phyloP scores from a whole-genome alignment of 2,113 vertebrate species.

The Octodon degus region DNA sequence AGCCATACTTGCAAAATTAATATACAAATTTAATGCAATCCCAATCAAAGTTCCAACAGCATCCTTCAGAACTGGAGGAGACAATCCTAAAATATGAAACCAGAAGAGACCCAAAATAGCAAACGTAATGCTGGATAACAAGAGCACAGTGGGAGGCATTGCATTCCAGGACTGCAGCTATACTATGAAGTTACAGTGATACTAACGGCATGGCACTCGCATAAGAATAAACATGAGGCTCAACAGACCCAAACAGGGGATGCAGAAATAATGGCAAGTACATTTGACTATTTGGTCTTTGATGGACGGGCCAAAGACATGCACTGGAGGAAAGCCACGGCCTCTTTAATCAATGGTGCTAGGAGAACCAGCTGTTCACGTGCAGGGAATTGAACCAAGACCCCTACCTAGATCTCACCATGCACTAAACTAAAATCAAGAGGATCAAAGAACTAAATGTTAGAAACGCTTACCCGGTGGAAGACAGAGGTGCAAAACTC shows the following conservation, averaged over 20 bases:
- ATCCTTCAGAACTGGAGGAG: not conserved
- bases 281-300: not conserved
- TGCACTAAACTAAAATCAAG: not conserved
- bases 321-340: not conserved
- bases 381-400: not conserved
- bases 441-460: not conserved
- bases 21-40: not conserved
- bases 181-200: not conserved
- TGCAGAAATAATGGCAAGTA: not conserved
- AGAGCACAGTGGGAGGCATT: not conserved
- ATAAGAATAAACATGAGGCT: not conserved
- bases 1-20: not conserved
- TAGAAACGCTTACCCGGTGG: not conserved
- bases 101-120: not conserved
- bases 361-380: not conserved
- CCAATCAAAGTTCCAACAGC: not conserved
- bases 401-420: not conserved
- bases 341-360: not conserved
- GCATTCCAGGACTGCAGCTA: not conserved
- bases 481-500: not conserved
- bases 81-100: not conserved
- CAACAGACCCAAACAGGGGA: not conserved
- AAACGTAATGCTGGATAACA: not conserved
- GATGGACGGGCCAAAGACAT: not conserved
- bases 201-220: not conserved